phyloP scores from a whole-genome alignment of 2,888 invertebrate species.

The Priocnemis perturbator region DNA sequence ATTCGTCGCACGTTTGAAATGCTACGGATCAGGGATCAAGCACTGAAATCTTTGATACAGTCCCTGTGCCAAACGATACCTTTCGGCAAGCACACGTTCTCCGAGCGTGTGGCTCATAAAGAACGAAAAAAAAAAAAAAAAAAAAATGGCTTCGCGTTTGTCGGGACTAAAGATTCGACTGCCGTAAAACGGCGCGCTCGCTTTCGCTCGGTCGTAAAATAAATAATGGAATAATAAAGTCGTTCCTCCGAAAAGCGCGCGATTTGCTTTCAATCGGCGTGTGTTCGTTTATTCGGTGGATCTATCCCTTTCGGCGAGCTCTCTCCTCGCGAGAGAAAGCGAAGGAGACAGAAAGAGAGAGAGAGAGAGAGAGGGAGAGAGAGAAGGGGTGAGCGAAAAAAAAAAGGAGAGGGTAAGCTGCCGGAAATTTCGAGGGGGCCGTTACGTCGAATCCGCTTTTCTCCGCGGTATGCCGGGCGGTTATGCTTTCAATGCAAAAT shows the following conservation, averaged over 20 bases:
- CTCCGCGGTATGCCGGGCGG: conserved; percentile 10
- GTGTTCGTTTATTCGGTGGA: conserved; percentile 23
- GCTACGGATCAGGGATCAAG: too few species aligned
- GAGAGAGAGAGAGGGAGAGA: conserved; percentile 11
- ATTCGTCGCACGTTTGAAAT: too few species aligned
- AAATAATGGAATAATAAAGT: conserved; percentile 66
- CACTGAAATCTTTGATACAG: too few species aligned
- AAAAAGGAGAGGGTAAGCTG: conserved; percentile 15
- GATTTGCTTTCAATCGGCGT: conserved; percentile 43
- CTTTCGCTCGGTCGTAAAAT: conserved; percentile 62
- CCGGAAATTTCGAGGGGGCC: conserved; percentile 12
- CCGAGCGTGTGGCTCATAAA: conserved; percentile 5
- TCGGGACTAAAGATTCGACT: too few species aligned
- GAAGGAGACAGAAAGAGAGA: conserved; percentile 9
- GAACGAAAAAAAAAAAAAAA: too few species aligned
- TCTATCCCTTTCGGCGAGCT: conserved; percentile 8
- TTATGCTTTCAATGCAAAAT: conserved; percentile 26
- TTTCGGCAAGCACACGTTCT: conserved; percentile 7
- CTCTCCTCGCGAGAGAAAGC: background rate
- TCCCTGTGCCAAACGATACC: too few species aligned
- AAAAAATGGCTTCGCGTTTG: too few species aligned
- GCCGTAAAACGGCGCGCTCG: too few species aligned
- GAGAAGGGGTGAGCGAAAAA: conserved; percentile 31
- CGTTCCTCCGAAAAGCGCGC: conserved; percentile 26
- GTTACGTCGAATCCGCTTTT: conserved; percentile 26